These are phyloP conservation scores for Pelecanus crispus DNA, from an alignment of 2,113 vertebrate species.

Conservation along the genomic window DNA sequence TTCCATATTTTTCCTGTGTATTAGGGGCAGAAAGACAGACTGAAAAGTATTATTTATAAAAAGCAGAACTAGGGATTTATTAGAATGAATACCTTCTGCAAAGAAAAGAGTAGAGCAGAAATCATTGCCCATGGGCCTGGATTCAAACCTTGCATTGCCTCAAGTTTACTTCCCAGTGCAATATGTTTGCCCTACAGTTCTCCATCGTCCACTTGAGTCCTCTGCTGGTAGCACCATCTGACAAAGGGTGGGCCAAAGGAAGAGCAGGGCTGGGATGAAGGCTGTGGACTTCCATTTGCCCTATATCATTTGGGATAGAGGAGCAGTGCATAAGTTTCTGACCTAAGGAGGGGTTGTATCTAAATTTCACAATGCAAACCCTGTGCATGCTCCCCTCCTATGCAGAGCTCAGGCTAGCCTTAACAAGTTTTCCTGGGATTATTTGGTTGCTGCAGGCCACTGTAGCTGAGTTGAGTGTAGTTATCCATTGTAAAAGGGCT, in stretches of 20 bases:
- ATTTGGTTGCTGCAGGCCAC: neutral
- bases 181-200: neutral
- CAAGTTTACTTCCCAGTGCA: neutral
- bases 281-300: neutral
- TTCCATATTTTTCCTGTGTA: neutral
- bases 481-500: neutral
- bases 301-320: accelerated
- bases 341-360: neutral
- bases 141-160: neutral
- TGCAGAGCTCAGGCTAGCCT: neutral
- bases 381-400: neutral
- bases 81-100: neutral
- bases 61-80: neutral
- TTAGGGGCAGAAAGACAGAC: neutral
- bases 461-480: neutral
- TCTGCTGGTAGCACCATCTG: neutral
- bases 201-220: neutral
- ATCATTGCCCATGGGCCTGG: neutral
- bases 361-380: neutral
- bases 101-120: neutral
- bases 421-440: neutral
- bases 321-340: neutral
- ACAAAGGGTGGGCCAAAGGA: accelerated
- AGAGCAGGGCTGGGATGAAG: neutral
- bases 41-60: neutral